Evolutionary conservation across 2,113 vertebrate genomes (phyloP), one percentile per base, ranked within the genome.

Genomic region (Calidris pugnax): DNA sequence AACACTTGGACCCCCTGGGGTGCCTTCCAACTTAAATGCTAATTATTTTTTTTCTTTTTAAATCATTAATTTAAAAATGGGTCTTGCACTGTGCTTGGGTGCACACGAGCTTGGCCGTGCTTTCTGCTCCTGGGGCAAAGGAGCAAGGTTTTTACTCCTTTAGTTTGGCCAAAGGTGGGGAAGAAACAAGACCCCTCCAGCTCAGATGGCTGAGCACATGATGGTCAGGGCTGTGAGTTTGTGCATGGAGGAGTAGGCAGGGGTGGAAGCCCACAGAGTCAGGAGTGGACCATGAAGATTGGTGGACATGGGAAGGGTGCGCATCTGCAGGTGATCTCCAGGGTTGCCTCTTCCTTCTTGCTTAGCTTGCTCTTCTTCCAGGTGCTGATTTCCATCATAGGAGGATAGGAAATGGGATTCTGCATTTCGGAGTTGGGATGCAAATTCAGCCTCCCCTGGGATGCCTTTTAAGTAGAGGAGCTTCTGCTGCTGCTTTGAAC

Each of bases 381-480:
- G 43, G 4, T 55, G 45, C 37, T 63, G 24, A n/a, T 86, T 93
- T 80, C 75, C 39, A 32, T 76, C 21, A 2, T 47, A 21, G 84
- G 50, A 78, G 85, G 39, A 69, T 37, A n/a, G 92, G 90, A 93
- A 92, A 64, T 73, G 72, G 69, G 33, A 73, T 81, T 77, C 82
- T 95, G 82, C 64, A 35, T 85, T 92, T 96, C 88, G 64, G 73
- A 93, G 79, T 48, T 0, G 2, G 76, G 39, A 94, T 93, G 93
- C 73, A 92, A 94, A 94, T 90, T 39, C 56, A 48, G 24, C 43
- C 72, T 86, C 63, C 28, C 30, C 9, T 53, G 37, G 37, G 87
- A 53, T 47, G 90, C 41, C 56, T 92, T 95, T 94, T 37, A 92
- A 92, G 80, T 53, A 12, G 81, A 92, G 66, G 66, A 3, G 8